phyloP scores from a whole-genome alignment of 2,888 invertebrate genomes.

The Chymomyza caudatula region DNA sequence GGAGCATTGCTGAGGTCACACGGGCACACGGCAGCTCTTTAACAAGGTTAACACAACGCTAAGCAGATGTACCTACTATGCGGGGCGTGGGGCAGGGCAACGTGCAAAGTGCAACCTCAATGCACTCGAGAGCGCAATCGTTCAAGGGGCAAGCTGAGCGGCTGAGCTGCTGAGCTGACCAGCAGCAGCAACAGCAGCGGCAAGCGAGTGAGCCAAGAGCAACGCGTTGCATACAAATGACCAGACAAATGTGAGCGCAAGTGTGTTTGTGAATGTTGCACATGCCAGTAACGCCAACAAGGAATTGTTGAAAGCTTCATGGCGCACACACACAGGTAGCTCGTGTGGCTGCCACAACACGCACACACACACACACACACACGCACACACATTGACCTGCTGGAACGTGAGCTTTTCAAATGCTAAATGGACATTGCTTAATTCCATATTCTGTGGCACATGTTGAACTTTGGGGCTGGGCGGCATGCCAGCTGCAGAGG shows the following conservation, averaged over 20 bases:
- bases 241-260: slow-evolving; percentile 7
- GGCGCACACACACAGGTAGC: slow-evolving; percentile 18
- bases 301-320: slow-evolving; percentile 46
- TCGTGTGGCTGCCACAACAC: slow-evolving; percentile 22
- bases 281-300: slow-evolving; percentile 10
- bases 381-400: slow-evolving; percentile 8
- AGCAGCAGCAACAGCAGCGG: slow-evolving; percentile 30
- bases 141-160: slow-evolving; percentile 40
- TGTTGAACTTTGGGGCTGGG: background rate
- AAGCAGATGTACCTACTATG: slow-evolving; percentile 39
- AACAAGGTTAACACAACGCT: slow-evolving; percentile 63
- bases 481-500: slow-evolving; percentile 20
- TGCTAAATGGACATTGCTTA: slow-evolving; percentile 71
- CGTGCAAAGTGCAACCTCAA: slow-evolving; percentile 44
- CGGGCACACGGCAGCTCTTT: slow-evolving; percentile 32
- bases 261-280: background rate
- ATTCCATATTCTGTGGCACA: slow-evolving; percentile 52
- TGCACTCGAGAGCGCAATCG: slow-evolving; percentile 67
- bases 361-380: slow-evolving; percentile 3
- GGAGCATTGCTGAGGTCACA: background rate
- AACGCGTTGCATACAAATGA: slow-evolving; percentile 65
- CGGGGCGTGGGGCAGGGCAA: slow-evolving; percentile 19
- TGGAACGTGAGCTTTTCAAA: slow-evolving; percentile 63
- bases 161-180: slow-evolving; percentile 15
- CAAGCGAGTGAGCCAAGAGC: slow-evolving; percentile 23